phyloP scores from a whole-genome alignment of 2,888 invertebrate species.

The Apodemia duryi region DNA sequence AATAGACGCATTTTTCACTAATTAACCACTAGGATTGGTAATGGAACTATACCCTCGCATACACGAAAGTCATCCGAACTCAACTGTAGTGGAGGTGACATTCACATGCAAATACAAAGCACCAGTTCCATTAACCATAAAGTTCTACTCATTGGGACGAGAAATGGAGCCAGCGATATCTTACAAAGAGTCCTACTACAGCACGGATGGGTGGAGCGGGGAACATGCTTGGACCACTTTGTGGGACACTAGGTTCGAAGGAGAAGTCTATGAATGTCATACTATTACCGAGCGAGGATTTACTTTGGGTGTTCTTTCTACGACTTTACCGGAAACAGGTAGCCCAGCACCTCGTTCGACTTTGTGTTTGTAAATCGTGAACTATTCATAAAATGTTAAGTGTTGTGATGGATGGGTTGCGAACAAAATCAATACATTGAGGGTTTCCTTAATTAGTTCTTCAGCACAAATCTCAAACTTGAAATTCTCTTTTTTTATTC shows the following conservation, averaged over 20 bases:
- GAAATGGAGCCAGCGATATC: conserved; percentile 45
- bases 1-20: neutral
- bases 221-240: conserved; percentile 48
- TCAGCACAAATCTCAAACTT: no score
- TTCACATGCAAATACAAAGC: conserved; percentile 65
- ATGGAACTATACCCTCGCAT: conserved; percentile 69
- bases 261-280: conserved; percentile 57
- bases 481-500: no score
- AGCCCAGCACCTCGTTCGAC: conserved; percentile 29
- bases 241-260: conserved; percentile 51
- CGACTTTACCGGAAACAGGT: conserved; percentile 56
- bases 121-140: conserved; percentile 59
- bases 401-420: neutral
- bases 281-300: conserved; percentile 55
- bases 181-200: conserved; percentile 47
- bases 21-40: conserved; percentile 49
- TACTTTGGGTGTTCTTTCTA: conserved; percentile 57
- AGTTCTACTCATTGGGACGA: conserved; percentile 52
- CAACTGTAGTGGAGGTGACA: conserved; percentile 43
- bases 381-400: neutral
- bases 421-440: no score
- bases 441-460: no score
- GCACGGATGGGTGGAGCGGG: conserved; percentile 57
- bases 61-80: conserved; percentile 39
- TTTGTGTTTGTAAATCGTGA: conserved; percentile 21